phyloP scores from a whole-genome alignment of 2,797 vertebrate genomes.

The Enteromius fasciolatus region DNA sequence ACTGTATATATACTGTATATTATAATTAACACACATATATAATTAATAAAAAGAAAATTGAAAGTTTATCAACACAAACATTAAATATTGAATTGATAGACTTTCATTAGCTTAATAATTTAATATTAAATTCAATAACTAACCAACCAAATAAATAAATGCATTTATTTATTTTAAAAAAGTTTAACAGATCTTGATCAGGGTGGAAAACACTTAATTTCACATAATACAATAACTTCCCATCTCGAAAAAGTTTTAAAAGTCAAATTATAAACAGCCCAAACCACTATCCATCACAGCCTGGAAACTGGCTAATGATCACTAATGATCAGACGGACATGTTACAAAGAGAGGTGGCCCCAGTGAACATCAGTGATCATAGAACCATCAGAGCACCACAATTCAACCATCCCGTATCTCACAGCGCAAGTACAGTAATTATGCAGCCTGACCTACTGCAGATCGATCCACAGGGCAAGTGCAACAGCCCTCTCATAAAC shows the following conservation, averaged over 20 bases:
- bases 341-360: slow-evolving; percentile 39
- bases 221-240: neutral
- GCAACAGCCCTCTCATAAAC: slow-evolving; percentile 75
- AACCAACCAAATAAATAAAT: no score
- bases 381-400: slow-evolving; percentile 52
- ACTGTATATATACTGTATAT: no score
- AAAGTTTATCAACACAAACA: neutral
- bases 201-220: neutral
- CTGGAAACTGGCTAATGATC: neutral
- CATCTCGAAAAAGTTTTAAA: no score
- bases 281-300: neutral
- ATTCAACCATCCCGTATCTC: slow-evolving; percentile 67
- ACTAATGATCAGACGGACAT: slow-evolving; percentile 9
- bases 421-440: slow-evolving; percentile 66
- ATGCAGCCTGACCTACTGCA: slow-evolving; percentile 63
- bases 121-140: neutral
- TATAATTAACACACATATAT: no score
- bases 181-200: neutral
- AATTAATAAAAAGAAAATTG: neutral
- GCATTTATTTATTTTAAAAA: neutral
- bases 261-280: neutral
- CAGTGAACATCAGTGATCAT: slow-evolving; percentile 45
- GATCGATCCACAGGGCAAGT: slow-evolving; percentile 71
- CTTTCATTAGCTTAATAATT: neutral
- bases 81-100: neutral